phyloP scores from a whole-genome alignment of 2,113 vertebrate genomes.

The Triplophysa siluroides region DNA sequence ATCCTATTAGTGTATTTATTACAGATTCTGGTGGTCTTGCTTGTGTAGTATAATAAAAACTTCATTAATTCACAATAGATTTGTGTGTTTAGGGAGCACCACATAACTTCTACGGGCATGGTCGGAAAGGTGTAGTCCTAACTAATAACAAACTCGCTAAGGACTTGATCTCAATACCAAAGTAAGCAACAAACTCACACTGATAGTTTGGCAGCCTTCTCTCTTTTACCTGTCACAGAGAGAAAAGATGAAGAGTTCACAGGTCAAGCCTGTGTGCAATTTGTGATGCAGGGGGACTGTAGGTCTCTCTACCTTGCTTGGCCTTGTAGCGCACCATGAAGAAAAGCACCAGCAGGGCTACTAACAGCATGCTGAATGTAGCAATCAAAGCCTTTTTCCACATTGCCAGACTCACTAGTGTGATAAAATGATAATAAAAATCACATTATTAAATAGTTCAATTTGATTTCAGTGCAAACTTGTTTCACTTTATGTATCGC shows the following conservation, averaged over 20 bases:
- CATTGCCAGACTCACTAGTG: constrained; percentile 65
- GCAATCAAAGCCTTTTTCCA: constrained; percentile 73
- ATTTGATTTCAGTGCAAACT: too few relatives aligned
- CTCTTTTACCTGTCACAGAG: constrained; percentile 72
- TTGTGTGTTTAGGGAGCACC: neutral
- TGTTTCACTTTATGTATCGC: too few relatives aligned
- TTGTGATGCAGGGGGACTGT: constrained; percentile 62
- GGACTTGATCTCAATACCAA: constrained; percentile 17
- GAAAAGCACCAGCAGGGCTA: constrained; percentile 46
- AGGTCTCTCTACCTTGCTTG: constrained; percentile 75
- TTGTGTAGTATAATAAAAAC: neutral
- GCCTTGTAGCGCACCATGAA: constrained; percentile 59
- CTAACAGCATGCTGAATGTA: constrained; percentile 52
- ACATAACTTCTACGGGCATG: neutral
- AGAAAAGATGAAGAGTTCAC: constrained; percentile 65
- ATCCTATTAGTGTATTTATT: neutral
- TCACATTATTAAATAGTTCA: neutral
- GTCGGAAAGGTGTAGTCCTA: neutral
- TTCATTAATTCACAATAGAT: neutral
- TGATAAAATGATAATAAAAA: neutral
- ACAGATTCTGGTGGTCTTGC: neutral
- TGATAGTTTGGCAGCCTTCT: constrained; percentile 70
- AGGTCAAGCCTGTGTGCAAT: constrained; percentile 61
- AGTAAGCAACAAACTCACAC: constrained; percentile 75
- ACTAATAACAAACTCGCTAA: neutral